A percentile compares a stretch with the other conserved stretches of the same genome.
These are phyloP conservation scores for Thalpophila matura DNA, from an alignment of 2,888 invertebrate genomes.

Conservation along the genomic window DNA sequence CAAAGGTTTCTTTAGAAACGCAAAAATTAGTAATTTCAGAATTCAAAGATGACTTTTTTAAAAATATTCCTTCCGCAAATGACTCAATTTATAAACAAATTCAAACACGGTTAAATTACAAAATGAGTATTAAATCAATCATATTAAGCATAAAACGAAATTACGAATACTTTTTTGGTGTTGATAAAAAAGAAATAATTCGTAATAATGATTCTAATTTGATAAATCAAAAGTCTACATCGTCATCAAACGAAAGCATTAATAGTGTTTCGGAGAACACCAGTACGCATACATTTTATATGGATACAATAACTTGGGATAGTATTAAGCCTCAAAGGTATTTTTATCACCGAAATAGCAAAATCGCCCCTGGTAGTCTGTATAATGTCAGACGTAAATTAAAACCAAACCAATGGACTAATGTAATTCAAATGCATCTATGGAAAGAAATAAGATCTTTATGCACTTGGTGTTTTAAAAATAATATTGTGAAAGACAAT, in stretches of 20 bases:
- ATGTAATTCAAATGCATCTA: conserved; percentile 34
- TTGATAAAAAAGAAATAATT: conserved; percentile 30
- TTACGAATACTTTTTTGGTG: conserved; percentile 33
- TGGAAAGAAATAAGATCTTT: conserved; percentile 33
- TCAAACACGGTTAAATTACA: conserved; percentile 30
- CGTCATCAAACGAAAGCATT: conserved; percentile 30
- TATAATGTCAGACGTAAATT: conserved; percentile 32
- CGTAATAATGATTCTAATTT: conserved; percentile 30
- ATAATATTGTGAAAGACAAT: conserved; percentile 26
- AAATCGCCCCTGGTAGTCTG: conserved; percentile 32
- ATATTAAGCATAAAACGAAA: conserved; percentile 32
- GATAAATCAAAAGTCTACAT: conserved; percentile 30
- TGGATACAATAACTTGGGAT: conserved; percentile 32
- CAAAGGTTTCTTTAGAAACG: conserved; percentile 37
- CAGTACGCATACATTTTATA: conserved; percentile 33
- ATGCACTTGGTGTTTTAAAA: conserved; percentile 40
- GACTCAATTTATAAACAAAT: conserved; percentile 30
- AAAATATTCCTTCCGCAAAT: conserved; percentile 29
- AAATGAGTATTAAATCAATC: conserved; percentile 32
- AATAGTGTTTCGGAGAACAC: conserved; percentile 32
- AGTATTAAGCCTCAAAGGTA: conserved; percentile 29
- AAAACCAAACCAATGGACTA: conserved; percentile 35
- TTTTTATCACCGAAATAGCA: conserved; percentile 32
- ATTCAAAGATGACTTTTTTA: conserved; percentile 27
- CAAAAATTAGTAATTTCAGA: conserved; percentile 26